phyloP scores from a whole-genome alignment of 2,888 invertebrate genomes.

The Tineola bisselliella region DNA sequence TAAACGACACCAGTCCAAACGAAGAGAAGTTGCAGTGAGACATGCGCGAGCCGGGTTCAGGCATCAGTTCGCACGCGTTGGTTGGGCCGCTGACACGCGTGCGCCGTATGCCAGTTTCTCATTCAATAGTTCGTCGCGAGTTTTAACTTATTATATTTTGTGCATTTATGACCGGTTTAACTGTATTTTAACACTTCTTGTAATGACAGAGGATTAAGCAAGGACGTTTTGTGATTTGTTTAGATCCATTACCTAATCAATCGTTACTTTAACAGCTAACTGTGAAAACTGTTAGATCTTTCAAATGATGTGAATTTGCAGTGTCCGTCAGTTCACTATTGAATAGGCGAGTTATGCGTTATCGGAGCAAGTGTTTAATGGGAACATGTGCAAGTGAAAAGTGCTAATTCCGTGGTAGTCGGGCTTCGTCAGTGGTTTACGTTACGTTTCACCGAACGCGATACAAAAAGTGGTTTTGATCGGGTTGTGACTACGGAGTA shows the following conservation, averaged over 20 bases:
- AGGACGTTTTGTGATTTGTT: constrained; percentile 7
- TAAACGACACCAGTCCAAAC: constrained; percentile 6
- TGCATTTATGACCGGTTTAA: constrained; percentile 55
- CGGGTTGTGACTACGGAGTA: constrained; percentile 49
- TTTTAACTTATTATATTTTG: constrained; percentile 37
- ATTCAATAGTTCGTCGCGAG: constrained; percentile 33
- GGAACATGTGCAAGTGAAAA: constrained; percentile 50
- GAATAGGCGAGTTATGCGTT: constrained; percentile 46
- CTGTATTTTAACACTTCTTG: constrained; percentile 45
- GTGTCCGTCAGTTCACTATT: constrained; percentile 52
- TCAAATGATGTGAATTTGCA: constrained; percentile 22
- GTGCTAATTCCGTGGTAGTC: constrained; percentile 43
- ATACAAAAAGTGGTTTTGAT: constrained; percentile 51
- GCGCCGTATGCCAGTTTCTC: constrained; percentile 24
- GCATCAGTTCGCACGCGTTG: constrained; percentile 58
- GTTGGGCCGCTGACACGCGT: constrained; percentile 60
- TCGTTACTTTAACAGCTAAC: constrained; percentile 32
- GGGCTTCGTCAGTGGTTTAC: constrained; percentile 30
- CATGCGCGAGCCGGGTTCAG: constrained; percentile 6
- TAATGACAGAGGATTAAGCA: not conserved
- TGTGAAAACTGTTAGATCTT: constrained; percentile 29
- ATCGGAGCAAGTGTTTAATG: constrained; percentile 46
- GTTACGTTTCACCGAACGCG: constrained; percentile 50
- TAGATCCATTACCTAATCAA: not conserved
- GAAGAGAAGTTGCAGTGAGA: constrained; percentile 5